Evolutionary conservation across 2,888 invertebrate species (phyloP), one percentile per base, ranked within the genome.

Genomic region (Amblyjoppa fuscipennis): DNA sequence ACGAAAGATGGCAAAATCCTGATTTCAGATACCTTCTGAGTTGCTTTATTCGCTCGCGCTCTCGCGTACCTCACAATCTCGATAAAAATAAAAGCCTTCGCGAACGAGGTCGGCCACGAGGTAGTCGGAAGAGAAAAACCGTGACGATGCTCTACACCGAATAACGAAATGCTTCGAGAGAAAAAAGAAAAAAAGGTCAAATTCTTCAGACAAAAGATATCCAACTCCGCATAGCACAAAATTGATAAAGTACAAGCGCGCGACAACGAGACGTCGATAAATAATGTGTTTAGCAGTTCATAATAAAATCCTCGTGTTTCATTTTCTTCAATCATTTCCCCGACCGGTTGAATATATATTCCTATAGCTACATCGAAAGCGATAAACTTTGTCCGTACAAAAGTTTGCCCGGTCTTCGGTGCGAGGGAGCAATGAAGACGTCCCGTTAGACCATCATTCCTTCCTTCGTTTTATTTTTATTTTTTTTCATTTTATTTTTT

Each of bases 341-440:
- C 34, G 34, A 20, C 53, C 5, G 4, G 16, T 11, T 41, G 28
- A 68, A 77, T 66, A 51, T 66, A 77, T 13, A 31, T 66, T 31
- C 49, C 41, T 41, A 16, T 28, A 49, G 49, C 28, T 51, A 53
- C 31, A 71, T 68, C 66, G 59, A n/a, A 66, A 53, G 73, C 49
- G 20, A 78, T 84, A 85, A 81, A 85, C 78, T 81, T 68, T 80
- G 69, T 38, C 31, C 61, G 38, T 70, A 64, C 41, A 64, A 74
- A 81, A 84, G 53, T 84, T 84, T 78, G 25, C 68, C 64, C 49
- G 53, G 38, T 64, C 74, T 81, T 45, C 53, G 77, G 16, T 45
- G 77, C 64, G 49, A 78, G 71, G 77, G 59, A 64, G 56, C 81
- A 70, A 61, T 64, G 73, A 84, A 77, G 68, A 84, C 73, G 51